Conservation (phyloP, 2,797 vertebrate species). For the Gymnothorax javanicus region DNA sequence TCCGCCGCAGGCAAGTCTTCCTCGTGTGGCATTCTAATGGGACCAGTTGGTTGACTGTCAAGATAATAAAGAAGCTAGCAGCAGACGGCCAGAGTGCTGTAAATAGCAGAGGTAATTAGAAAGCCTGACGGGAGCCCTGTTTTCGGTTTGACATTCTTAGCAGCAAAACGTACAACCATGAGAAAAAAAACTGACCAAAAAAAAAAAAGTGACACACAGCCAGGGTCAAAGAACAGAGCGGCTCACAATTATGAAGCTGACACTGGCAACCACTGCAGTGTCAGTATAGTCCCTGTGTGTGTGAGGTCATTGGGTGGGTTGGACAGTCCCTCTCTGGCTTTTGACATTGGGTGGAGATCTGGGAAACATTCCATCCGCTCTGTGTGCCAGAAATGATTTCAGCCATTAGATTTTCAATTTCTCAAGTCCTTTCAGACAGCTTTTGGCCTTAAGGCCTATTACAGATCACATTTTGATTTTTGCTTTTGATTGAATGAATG, state of each 20-base stretch:
- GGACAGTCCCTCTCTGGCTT: not conserved
- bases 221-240: constrained; percentile 41
- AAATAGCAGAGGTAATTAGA: constrained; percentile 92
- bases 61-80: constrained; percentile 89
- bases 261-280: not conserved
- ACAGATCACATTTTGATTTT: not conserved
- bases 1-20: constrained; percentile 77
- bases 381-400: not conserved
- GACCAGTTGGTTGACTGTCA: constrained; percentile 88
- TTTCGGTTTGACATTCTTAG: constrained; percentile 64
- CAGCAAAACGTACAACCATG: constrained; percentile 34
- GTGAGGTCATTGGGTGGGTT: not conserved
- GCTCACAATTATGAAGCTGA: constrained; percentile 2
- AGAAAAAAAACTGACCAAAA: constrained; percentile 46
- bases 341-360: not conserved
- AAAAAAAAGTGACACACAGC: constrained; percentile 56
- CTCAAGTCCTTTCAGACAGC: not conserved
- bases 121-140: constrained; percentile 77
- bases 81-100: constrained; percentile 76
- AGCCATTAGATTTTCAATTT: not conserved
- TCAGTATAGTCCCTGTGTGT: not conserved
- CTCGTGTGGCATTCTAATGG: constrained; percentile 76
- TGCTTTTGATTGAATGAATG: not conserved
- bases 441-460: not conserved
- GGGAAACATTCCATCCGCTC: constrained; percentile 1